These are phyloP conservation scores for Harpagoxenus sublaevis DNA, from an alignment of 2,888 invertebrate species.

Conservation along the genomic window DNA sequence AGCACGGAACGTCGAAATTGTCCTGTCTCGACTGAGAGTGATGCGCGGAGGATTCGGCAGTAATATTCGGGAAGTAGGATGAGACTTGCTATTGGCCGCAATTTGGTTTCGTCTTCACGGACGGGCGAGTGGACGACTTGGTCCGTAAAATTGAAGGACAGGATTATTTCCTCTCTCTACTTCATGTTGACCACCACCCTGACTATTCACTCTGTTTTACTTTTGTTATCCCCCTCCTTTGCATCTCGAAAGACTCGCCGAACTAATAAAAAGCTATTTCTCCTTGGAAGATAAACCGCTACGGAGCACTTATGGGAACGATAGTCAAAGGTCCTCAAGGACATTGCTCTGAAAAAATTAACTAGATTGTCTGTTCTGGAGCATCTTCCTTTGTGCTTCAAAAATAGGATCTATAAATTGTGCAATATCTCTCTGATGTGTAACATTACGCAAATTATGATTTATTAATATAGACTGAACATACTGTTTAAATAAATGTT, in stretches of 20 bases:
- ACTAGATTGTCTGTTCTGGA: constrained; percentile 24
- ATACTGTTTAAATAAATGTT: constrained; percentile 1
- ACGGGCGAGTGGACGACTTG: constrained; percentile 72
- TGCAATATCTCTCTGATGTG: constrained; percentile 20
- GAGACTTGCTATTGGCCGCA: constrained; percentile 65
- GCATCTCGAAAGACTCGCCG: constrained; percentile 52
- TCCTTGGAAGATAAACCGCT: constrained; percentile 45
- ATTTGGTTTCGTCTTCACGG: constrained; percentile 77
- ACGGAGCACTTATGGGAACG: constrained; percentile 66
- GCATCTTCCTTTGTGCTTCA: not conserved
- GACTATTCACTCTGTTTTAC: not conserved
- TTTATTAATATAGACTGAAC: not conserved
- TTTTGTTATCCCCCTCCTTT: constrained; percentile 49
- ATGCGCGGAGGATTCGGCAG: constrained; percentile 52
- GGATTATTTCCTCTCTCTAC: constrained; percentile 73
- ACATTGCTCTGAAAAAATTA: constrained; percentile 63
- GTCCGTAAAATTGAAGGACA: constrained; percentile 80
- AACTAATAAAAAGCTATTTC: constrained; percentile 68
- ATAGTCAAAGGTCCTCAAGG: constrained; percentile 25
- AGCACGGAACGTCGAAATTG: constrained; percentile 57
- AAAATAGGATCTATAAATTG: constrained; percentile 30
- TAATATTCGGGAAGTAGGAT: constrained; percentile 66
- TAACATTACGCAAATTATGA: not conserved
- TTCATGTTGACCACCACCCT: not conserved
- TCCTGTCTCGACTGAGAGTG: constrained; percentile 31